Evolutionary conservation across 2,888 invertebrate genomes (phyloP).

Genomic region (Ferdinandea cuprea): DNA sequence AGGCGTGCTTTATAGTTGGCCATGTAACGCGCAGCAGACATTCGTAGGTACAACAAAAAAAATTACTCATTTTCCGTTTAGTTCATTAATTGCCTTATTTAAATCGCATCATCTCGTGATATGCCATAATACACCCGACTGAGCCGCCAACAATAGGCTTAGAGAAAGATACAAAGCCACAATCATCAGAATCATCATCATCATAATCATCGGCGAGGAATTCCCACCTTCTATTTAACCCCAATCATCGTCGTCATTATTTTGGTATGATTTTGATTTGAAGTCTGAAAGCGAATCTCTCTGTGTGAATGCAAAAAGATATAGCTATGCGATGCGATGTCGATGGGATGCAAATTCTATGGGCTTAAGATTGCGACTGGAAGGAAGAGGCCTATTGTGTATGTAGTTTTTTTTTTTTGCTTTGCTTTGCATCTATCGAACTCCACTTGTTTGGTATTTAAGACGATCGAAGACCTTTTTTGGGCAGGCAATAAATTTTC

Average conservation of each 20-base stretch:
- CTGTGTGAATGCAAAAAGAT: neutral
- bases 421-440: conserved; percentile 6
- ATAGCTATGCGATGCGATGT: conserved; percentile 15
- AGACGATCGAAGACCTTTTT: conserved; percentile 69
- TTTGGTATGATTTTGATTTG: conserved; percentile 69
- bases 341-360: conserved; percentile 58
- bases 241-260: conserved; percentile 73
- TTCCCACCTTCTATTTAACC: conserved; percentile 74
- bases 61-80: conserved; percentile 47
- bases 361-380: too few species aligned
- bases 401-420: conserved; percentile 2
- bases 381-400: conserved; percentile 46
- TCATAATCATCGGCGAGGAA: conserved; percentile 49
- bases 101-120: conserved; percentile 73
- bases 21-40: neutral
- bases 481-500: conserved; percentile 70
- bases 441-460: conserved; percentile 61
- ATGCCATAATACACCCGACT: conserved; percentile 50
- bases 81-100: conserved; percentile 71
- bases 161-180: conserved; percentile 13
- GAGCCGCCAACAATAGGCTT: conserved; percentile 10
- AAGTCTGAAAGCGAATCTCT: conserved; percentile 53
- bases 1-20: conserved; percentile 40
- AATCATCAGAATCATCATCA: conserved; percentile 1
- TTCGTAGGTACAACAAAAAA: neutral